Evolutionary conservation across 2,113 vertebrate species (phyloP).

Genomic region (Xyrauchen texanus): DNA sequence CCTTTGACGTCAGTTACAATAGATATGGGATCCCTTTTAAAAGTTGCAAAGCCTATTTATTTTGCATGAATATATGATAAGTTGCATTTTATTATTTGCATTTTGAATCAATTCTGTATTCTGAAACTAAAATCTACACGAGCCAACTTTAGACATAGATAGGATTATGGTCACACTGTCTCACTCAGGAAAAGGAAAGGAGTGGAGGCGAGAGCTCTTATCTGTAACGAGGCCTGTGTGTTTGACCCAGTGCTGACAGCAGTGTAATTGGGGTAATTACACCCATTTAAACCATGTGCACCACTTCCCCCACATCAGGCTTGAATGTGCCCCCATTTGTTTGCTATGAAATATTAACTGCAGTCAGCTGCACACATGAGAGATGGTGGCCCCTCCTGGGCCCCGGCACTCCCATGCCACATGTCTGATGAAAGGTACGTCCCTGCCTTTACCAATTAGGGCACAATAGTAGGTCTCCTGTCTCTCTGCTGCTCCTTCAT

Average conservation of each 20-base stretch:
- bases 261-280: constrained; percentile 57
- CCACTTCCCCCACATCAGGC: not conserved
- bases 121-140: too few relatives aligned
- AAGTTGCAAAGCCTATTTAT: too few relatives aligned
- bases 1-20: too few relatives aligned
- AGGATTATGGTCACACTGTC: too few relatives aligned
- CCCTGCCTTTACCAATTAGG: constrained; percentile 62
- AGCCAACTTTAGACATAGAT: too few relatives aligned
- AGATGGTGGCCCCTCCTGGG: not conserved
- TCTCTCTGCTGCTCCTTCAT: constrained; percentile 68
- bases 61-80: too few relatives aligned
- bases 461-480: constrained; percentile 62
- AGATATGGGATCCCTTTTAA: too few relatives aligned
- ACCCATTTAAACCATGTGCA: constrained; percentile 40
- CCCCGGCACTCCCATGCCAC: constrained; percentile 57
- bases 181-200: not conserved
- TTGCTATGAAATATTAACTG: constrained; percentile 77
- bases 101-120: too few relatives aligned
- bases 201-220: not conserved
- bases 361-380: constrained; percentile 74
- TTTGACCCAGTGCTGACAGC: constrained; percentile 48
- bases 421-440: constrained; percentile 72
- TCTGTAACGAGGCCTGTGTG: constrained; percentile 3
- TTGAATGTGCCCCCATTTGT: constrained; percentile 68
- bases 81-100: too few relatives aligned